Base-by-base conservation (phyloP, 23 tunicate species). In the Aplidium turbinatum region DNA sequence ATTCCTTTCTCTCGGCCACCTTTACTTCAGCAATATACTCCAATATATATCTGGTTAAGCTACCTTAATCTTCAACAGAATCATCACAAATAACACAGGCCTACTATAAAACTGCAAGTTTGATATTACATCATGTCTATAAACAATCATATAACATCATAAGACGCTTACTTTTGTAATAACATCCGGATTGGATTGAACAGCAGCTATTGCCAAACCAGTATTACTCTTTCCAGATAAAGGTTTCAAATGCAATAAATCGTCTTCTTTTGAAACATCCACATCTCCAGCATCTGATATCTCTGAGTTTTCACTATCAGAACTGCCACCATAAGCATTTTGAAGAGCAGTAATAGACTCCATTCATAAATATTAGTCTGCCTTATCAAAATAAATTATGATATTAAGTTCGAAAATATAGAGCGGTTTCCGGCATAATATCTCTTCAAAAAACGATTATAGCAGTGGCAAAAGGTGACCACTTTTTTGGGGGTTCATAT, bases 191-290 rank as follows among this genome's bases (percentile, higher is more conserved):
- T 81, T 81, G 3, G 90, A 35, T 0, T 60, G 35, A 51, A 88
- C 58, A 20, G 19, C 57, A 35, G 76, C 58, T 20, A 77, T 45
- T 7, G 77, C 6, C 31, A 45, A 40, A 20, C 42, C 20, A 28
- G 48, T 58, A n/a, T 68, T 23, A 18, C 73, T 81, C 2, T 36
- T 35, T 35, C 72, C 20, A 2, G 40, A 1, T 2, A 76, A 27
- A 5, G 87, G 87, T 58, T 90, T 82, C 16, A 90, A 71, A 54
- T 90, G 97, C 2, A 90, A 70, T 57, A 78, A 28, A 55, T 77
- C 84, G 3, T 88, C 96, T 81, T 81, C 72, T 7, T 60, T 47
- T 20, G 47, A 4, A 35, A 16, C 57, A 18, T 30, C 51, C 1
- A 40, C 57, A 21, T 61, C 83, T 7, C 28, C 47, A 22, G 40